Conservation (phyloP, 2,113 vertebrate species). For the Sceloporus tristichus region DNA sequence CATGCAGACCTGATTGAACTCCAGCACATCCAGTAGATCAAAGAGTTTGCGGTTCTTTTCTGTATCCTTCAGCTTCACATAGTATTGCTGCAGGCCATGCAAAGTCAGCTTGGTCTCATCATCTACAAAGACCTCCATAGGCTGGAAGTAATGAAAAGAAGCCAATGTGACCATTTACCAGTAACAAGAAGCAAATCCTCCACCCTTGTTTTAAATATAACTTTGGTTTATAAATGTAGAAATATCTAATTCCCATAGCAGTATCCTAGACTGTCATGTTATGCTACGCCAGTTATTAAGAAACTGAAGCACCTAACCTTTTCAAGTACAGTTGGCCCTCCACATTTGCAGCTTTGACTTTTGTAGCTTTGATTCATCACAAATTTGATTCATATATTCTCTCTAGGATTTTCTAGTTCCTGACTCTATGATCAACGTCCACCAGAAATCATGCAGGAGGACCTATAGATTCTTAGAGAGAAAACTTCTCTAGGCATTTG, state of each 20-base stretch:
- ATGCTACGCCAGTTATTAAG: too few relatives aligned
- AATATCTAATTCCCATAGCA: constrained; percentile 4
- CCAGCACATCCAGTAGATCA: constrained; percentile 84
- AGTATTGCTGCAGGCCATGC: constrained; percentile 89
- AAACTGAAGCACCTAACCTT: background rate
- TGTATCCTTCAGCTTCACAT: constrained; percentile 89
- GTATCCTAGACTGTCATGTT: background rate
- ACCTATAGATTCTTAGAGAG: too few relatives aligned
- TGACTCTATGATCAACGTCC: too few relatives aligned
- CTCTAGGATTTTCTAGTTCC: too few relatives aligned
- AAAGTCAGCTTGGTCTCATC: constrained; percentile 88
- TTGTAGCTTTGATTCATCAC: too few relatives aligned
- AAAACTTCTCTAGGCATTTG: too few relatives aligned
- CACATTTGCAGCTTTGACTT: too few relatives aligned
- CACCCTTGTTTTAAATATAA: background rate
- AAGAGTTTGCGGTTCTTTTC: constrained; percentile 89
- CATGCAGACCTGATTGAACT: constrained; percentile 83
- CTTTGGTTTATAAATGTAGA: background rate
- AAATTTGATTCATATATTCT: too few relatives aligned
- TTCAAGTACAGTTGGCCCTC: background rate
- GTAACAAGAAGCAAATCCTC: background rate
- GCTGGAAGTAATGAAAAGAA: constrained; percentile 60
- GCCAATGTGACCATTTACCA: background rate
- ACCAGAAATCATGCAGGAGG: too few relatives aligned
- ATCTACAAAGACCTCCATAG: constrained; percentile 89